phyloP scores from a whole-genome alignment of 1,140 invertebrate genomes.

The Ridgeia piscesae region DNA sequence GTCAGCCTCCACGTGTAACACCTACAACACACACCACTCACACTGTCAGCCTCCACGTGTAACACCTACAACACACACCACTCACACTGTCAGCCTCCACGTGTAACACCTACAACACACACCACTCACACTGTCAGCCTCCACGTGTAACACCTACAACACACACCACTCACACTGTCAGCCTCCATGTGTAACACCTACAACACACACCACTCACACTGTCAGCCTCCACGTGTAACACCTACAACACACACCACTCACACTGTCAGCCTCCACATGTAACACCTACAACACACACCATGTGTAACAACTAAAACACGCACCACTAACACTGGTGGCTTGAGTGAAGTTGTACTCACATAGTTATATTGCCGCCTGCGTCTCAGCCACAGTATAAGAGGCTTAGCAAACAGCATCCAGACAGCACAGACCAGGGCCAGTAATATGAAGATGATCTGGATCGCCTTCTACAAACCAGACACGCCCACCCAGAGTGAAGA shows the following conservation, averaged over 20 bases:
- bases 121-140: not conserved
- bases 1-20: not conserved
- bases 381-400: conserved; percentile 35
- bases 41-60: not conserved
- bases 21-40: not conserved
- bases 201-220: not conserved
- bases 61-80: not conserved
- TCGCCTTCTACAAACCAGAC: conserved; percentile 59
- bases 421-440: conserved; percentile 83
- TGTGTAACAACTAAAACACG: not conserved
- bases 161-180: not conserved
- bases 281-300: not conserved
- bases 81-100: not conserved
- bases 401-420: conserved; percentile 75
- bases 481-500: not conserved
- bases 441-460: conserved; percentile 77
- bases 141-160: not conserved
- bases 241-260: not conserved
- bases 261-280: not conserved
- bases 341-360: not conserved
- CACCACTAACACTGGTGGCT: not conserved
- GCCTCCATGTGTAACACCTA: not conserved
- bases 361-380: not conserved
- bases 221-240: not conserved
- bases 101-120: not conserved